Percentiles rank a stretch among this genome's conserved stretches.
Conservation (phyloP, 2,113 vertebrate species). For the Struthidea cinerea region DNA sequence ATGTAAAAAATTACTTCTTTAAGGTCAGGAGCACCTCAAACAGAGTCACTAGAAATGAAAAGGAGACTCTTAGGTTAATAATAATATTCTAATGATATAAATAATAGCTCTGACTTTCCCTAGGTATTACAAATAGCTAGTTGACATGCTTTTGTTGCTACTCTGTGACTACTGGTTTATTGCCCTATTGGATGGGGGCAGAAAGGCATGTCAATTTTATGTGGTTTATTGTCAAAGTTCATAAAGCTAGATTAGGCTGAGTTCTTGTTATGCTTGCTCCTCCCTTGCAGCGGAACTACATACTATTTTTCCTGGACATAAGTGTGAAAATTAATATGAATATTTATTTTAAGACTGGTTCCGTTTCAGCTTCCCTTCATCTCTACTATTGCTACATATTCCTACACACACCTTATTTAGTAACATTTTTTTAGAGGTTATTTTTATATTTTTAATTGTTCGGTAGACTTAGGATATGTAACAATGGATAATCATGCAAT, state of each 20-base stretch:
- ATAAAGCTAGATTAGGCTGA: slow-evolving; percentile 20
- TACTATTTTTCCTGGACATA: slow-evolving; percentile 13
- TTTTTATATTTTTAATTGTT: slow-evolving; percentile 73
- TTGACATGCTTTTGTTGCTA: slow-evolving; percentile 27
- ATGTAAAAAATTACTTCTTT: neutral
- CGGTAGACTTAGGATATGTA: slow-evolving; percentile 68
- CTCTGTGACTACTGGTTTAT: slow-evolving; percentile 29
- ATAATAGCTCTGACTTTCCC: neutral
- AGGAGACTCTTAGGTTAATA: neutral
- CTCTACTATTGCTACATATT: neutral
- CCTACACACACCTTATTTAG: slow-evolving; percentile 32
- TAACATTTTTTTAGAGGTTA: slow-evolving; percentile 54
- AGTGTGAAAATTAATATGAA: slow-evolving; percentile 63
- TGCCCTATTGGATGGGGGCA: slow-evolving; percentile 33
- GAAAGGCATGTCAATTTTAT: slow-evolving; percentile 18
- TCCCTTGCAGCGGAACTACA: neutral
- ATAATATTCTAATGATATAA: neutral
- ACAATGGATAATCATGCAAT: slow-evolving; percentile 78
- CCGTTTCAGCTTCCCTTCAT: slow-evolving; percentile 9
- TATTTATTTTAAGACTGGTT: slow-evolving; percentile 54
- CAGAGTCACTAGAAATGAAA: neutral
- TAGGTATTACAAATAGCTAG: neutral
- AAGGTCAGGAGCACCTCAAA: slow-evolving; percentile 19
- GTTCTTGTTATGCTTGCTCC: slow-evolving; percentile 13
- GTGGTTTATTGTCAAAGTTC: slow-evolving; percentile 27